Conservation (phyloP, 2,888 invertebrate species). For the Galeopsomyia nigrocyanea region DNA sequence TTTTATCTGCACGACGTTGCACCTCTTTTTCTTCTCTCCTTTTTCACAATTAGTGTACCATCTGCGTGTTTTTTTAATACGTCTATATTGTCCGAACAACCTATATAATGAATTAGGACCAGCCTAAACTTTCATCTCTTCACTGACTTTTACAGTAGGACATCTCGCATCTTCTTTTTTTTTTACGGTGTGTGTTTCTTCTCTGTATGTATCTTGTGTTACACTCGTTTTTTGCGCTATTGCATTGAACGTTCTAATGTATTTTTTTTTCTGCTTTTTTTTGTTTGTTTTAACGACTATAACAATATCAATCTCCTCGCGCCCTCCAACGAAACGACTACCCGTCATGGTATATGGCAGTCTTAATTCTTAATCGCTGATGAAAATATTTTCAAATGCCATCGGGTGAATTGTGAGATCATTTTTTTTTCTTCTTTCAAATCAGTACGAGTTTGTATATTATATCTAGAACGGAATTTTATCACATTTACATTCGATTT, state of each 20-base stretch:
- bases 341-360: conserved; percentile 31
- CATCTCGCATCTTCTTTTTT: conserved; percentile 42
- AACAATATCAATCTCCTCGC: conserved; percentile 44
- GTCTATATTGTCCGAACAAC: conserved; percentile 48
- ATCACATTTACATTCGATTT: neutral
- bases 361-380: conserved; percentile 33
- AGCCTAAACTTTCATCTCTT: conserved; percentile 54
- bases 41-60: conserved; percentile 38
- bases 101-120: conserved; percentile 57
- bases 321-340: conserved; percentile 9
- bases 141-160: conserved; percentile 34
- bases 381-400: conserved; percentile 34
- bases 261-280: neutral
- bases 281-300: conserved; percentile 41
- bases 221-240: conserved; percentile 47
- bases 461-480: neutral
- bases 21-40: conserved; percentile 8
- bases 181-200: neutral
- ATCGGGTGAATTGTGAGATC: neutral
- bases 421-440: neutral
- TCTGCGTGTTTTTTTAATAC: conserved; percentile 19
- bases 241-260: conserved; percentile 44
- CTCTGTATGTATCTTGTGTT: conserved; percentile 22
- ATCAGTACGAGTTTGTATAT: neutral
- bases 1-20: neutral